Percentiles rank a stretch among this genome's conserved stretches.
Conservation (phyloP, 2,797 vertebrate genomes). For the Hybognathus amarus region DNA sequence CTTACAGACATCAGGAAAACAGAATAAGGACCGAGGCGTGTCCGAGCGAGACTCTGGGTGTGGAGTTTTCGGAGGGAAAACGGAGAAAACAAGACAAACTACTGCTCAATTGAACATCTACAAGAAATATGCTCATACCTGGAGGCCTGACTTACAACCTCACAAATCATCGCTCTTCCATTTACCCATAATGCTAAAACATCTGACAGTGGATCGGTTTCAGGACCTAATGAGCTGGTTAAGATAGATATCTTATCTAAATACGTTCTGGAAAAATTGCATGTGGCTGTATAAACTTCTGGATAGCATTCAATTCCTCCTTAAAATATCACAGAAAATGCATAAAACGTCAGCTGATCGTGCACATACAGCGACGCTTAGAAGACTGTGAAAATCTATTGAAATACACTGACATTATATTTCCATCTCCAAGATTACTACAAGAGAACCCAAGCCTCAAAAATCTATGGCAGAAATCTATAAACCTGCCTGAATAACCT, state of each 20-base stretch:
- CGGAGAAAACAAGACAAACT: constrained; percentile 26
- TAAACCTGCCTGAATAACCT: neutral
- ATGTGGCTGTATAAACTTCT: neutral
- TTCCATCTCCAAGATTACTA: neutral
- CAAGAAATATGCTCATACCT: neutral
- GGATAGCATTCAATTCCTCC: neutral
- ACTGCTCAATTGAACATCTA: constrained; percentile 3
- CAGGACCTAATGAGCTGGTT: neutral
- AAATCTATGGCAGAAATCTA: neutral
- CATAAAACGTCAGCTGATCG: neutral
- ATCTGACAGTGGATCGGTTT: neutral
- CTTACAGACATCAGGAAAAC: constrained; percentile 30
- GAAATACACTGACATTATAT: neutral
- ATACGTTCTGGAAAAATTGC: neutral
- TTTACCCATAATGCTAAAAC: constrained; percentile 5
- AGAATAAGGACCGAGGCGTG: constrained; percentile 64
- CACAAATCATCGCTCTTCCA: neutral
- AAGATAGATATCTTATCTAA: neutral
- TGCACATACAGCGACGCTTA: neutral
- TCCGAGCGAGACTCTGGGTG: constrained; percentile 74
- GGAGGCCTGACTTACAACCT: neutral
- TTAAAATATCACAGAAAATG: neutral
- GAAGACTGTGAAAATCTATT: neutral
- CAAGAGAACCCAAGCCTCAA: neutral
- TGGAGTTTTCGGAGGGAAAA: constrained; percentile 57